Conservation (phyloP, 2,797 vertebrate species). For the Leontopithecus rosalia region DNA sequence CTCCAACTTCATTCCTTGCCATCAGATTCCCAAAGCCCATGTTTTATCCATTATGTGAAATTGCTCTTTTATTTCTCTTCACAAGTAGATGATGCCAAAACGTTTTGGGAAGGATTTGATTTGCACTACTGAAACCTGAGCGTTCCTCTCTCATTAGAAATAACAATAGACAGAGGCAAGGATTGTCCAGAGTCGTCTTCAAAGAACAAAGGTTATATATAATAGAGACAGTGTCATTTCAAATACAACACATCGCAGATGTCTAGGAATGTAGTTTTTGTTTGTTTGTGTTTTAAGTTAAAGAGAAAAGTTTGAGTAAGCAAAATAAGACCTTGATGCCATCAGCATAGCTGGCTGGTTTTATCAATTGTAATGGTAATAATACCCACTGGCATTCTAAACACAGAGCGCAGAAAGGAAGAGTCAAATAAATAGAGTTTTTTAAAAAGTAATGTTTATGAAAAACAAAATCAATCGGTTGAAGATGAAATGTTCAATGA, state of each 20-base stretch:
- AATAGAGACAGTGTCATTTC: not conserved
- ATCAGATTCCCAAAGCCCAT: not conserved
- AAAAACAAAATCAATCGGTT: slow-evolving; percentile 68
- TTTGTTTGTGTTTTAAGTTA: not conserved
- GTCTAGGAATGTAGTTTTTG: not conserved
- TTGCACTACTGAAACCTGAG: not conserved
- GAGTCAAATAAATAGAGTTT: slow-evolving; percentile 54
- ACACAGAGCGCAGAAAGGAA: slow-evolving; percentile 19
- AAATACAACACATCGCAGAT: not conserved
- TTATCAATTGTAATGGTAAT: slow-evolving; percentile 12
- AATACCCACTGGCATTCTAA: slow-evolving; percentile 64
- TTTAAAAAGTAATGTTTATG: slow-evolving; percentile 65
- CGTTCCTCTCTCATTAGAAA: not conserved
- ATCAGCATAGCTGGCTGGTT: slow-evolving; percentile 9
- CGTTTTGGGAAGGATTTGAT: not conserved
- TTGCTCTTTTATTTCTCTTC: not conserved
- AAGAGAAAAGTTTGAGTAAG: slow-evolving; percentile 44
- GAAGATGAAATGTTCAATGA: slow-evolving; percentile 49
- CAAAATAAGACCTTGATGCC: slow-evolving; percentile 38
- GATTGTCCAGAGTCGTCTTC: not conserved
- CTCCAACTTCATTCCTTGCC: not conserved
- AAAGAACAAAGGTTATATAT: not conserved
- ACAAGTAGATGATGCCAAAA: not conserved
- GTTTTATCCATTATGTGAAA: not conserved
- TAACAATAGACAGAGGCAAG: not conserved